These are phyloP conservation scores for Dicerorhinus sumatrensis DNA, from an alignment of 2,113 vertebrate species.

Conservation along the genomic window DNA sequence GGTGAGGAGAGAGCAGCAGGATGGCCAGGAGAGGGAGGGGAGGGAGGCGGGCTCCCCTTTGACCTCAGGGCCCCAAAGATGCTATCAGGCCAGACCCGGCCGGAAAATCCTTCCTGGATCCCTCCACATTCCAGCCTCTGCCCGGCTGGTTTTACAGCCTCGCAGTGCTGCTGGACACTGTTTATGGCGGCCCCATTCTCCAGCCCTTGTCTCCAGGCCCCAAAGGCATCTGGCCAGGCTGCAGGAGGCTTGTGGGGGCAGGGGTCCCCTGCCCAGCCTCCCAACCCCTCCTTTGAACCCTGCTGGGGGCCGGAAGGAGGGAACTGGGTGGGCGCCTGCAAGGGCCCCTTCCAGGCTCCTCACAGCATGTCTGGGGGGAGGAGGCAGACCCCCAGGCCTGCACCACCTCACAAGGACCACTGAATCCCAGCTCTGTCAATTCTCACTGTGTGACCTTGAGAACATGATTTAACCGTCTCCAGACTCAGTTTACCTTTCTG, in stretches of 20 bases:
- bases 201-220: slow-evolving; percentile 78
- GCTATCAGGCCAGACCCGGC: slow-evolving; percentile 78
- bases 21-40: slow-evolving; percentile 39
- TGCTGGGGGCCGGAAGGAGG: slow-evolving; percentile 75
- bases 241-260: slow-evolving; percentile 65
- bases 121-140: slow-evolving; percentile 76
- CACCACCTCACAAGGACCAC: background rate
- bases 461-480: background rate
- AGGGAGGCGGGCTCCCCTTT: slow-evolving; percentile 73
- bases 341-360: slow-evolving; percentile 34
- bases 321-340: slow-evolving; percentile 14
- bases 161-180: slow-evolving; percentile 59
- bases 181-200: slow-evolving; percentile 82
- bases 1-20: slow-evolving; percentile 41
- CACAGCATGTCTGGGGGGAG: background rate
- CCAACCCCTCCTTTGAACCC: slow-evolving; percentile 77
- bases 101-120: slow-evolving; percentile 78
- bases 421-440: background rate
- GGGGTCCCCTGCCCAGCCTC: slow-evolving; percentile 55
- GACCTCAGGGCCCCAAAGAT: slow-evolving; percentile 81
- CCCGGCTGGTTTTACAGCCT: slow-evolving; percentile 80
- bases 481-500: background rate
- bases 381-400: background rate
- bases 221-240: slow-evolving; percentile 80
- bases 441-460: slow-evolving; percentile 60